Base-by-base conservation (phyloP, 1,140 invertebrate genomes). In the Aphis craccivora region DNA sequence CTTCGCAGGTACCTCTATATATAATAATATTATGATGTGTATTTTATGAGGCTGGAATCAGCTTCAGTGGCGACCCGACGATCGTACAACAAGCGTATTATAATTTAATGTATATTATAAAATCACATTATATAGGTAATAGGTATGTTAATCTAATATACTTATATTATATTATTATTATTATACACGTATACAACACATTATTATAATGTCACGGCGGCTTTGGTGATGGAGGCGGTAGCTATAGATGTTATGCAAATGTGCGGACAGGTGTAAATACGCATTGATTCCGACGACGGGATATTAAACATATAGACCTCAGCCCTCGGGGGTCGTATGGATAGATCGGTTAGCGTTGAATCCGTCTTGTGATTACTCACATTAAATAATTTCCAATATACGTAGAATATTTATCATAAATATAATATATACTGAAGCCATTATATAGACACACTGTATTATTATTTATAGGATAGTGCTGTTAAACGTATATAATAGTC, bases 201-300 rank as follows among this genome's bases (percentile, higher is more conserved):
- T 87, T 89, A 89, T 89, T 53, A 53, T 89, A 89, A 53, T 53
- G 22, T 48, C 40, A 9, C 87, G 48, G 87, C 4, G 87, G 87
- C 20, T 43, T 43, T 18, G 84, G 84, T 11, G 81, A 45, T 87
- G 43, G 30, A 76, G 83, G 83, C 84, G 43, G 84, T 86, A 86
- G 84, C 84, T 35, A 35, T 48, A 76, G 25, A 30, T 86, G n/a
- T 87, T 89, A 89, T 89, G 87, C 87, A 89, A 89, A 89, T 89
- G 87, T n/a, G 48, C 3, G 48, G 30, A 89, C 87, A 89, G 87
- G 87, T 89, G 87, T 51, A 89, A 53, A 53, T 35, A 20, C 20
- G 83, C 37, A 53, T 48, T 89, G 87, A 89, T 89, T 89, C 87
- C 25, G 25, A 43, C 60, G 43, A 9, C 23, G 6, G 87, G 35